Base-by-base conservation (phyloP, 2,113 vertebrate genomes). In the Polyodon spathula region DNA sequence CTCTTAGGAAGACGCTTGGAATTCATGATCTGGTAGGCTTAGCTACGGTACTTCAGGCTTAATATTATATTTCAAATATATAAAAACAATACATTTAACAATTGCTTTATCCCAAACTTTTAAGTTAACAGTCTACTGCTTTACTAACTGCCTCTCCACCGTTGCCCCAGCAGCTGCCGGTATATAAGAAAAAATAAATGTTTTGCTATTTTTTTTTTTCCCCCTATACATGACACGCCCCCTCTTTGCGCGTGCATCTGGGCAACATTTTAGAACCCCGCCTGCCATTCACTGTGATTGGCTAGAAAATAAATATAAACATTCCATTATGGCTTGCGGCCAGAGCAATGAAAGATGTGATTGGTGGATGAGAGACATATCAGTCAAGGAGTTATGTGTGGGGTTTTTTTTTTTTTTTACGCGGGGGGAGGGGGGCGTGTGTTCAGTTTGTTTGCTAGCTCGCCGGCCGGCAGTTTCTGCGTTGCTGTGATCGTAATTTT, bases 181-280 rank as follows among this genome's bases (percentile, higher is more conserved):
- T 82, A 71, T 69, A 69, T 58, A 69, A 73, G 71, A 79, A 74
- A 77, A 54, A 52, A 54, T 9, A 80, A n/a, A n/a, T n/a, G n/a
- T n/a, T 86, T 80, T 87, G 86, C 86, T 86, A 83, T 82, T 82
- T 84, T 79, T 81, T 84, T 81, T 70, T 77, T 75, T 70, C 74
- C 76, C 79, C 78, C 64, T 46, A 50, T 60, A 41, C 53, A 76
- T 67, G 64, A 71, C 84, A 86, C 85, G 78, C 85, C 85, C 75
- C 83, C 48, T 37, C 56, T 16, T 62, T 61, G 69, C 69, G 62
- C 73, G 64, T 71, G 75, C 75, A 70, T 53, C 67, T 67, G 60
- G 69, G 69, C 57, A 60, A 71, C 63, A 58, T 68, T 59, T 46
- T 5, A 11, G 11, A 37, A 58, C 54, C 51, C 69, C 67, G 62